Base-by-base conservation (phyloP, 2,113 vertebrate genomes). In the Gymnogyps californianus region DNA sequence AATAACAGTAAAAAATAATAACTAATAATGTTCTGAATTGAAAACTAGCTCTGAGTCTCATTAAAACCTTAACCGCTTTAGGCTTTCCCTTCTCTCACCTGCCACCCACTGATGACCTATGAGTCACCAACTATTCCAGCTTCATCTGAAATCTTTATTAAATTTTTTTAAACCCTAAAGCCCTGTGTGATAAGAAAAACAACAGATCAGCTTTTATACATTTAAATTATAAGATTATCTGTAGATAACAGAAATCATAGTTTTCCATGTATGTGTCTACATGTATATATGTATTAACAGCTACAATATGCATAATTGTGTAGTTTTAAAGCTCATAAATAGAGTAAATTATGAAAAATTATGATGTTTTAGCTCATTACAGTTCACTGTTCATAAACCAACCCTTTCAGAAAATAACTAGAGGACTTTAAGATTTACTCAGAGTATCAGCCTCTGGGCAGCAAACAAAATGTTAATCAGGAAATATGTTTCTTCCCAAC, bases 61-160 rank as follows among this genome's bases (percentile, higher is more conserved):
- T 99, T 99, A 99, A 98, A 98, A 97, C 97, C 95, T 98, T 98
- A 98, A 98, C 96, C 96, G 98, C 98, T 98, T 88, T 95, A 98
- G 98, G 98, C 98, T 98, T 98, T 98, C 98, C 96, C 97, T 98
- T 99, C 98, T 98, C 97, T 99, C 98, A 99, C 98, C 99, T 99
- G 98, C 98, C 99, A 98, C 99, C 99, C 98, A 99, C 98, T 96
- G 97, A 98, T 99, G 99, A 99, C 99, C 99, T 99, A 99, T 99
- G 99, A 99, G 98, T 99, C 99, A 99, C 98, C 98, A 98, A 98
- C 97, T 98, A 97, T 98, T 99, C 97, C 95, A 98, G 98, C 98
- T 98, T 99, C 98, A 98, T 98, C 98, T 98, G 98, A 98, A 98
- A 98, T 96, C 98, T 98, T 99, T 98, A 99, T 99, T 99, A 98